These are phyloP conservation scores for Eupithecia pulchellata DNA, from an alignment of 2,888 invertebrate genomes.

Conservation along the genomic window DNA sequence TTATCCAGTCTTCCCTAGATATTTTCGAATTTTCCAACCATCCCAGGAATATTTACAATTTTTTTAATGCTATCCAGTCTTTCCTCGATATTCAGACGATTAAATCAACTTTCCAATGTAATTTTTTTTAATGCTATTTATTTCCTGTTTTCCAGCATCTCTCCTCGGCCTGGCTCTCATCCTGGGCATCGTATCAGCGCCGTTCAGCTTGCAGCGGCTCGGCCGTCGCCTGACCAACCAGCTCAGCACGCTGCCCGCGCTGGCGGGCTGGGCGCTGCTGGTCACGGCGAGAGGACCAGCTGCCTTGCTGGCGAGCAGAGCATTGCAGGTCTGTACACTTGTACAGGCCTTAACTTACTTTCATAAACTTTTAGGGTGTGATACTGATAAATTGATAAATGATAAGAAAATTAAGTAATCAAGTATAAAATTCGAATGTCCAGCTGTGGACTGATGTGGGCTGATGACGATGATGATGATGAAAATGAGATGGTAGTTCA, in stretches of 20 bases:
- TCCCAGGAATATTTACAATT: too few relatives aligned
- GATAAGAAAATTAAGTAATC: too few relatives aligned
- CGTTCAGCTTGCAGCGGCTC: conserved; percentile 81
- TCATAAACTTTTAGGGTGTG: too few relatives aligned
- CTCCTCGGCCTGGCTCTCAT: conserved; percentile 86
- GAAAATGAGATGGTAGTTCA: too few relatives aligned
- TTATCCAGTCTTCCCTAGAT: too few relatives aligned
- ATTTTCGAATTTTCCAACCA: too few relatives aligned
- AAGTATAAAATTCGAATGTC: too few relatives aligned
- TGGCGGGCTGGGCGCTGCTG: conserved; percentile 85
- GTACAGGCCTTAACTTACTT: too few relatives aligned
- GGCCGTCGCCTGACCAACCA: conserved; percentile 85
- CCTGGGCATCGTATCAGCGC: conserved; percentile 82
- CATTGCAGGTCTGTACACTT: conserved; percentile 62
- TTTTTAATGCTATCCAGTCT: too few relatives aligned
- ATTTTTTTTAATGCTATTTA: background rate
- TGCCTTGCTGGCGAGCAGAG: conserved; percentile 67
- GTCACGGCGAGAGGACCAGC: conserved; percentile 74
- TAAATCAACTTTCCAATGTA: background rate
- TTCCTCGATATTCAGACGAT: background rate
- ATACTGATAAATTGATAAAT: too few relatives aligned
- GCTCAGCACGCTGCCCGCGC: conserved; percentile 79
- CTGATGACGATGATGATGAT: too few relatives aligned
- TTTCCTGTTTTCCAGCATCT: conserved; percentile 76
- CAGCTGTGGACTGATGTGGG: too few relatives aligned